Evolutionary conservation across 2,888 invertebrate genomes (phyloP).

Genomic region (Aleiodes testaceus): DNA sequence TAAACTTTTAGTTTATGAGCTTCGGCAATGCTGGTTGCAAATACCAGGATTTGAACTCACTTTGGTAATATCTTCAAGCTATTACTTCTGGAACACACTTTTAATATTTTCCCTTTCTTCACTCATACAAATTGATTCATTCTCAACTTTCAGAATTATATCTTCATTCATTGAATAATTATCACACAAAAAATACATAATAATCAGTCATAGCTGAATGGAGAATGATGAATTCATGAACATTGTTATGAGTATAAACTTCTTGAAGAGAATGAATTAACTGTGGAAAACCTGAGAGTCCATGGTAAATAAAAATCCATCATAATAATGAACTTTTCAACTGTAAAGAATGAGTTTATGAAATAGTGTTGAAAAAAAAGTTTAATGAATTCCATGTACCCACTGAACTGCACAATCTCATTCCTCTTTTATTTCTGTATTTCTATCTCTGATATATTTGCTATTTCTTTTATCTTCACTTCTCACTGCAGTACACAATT

Average conservation of each 20-base stretch:
- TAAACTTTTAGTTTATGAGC: slow-evolving; percentile 32
- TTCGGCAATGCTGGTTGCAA: slow-evolving; percentile 20
- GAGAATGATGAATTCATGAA: no score
- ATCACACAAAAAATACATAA: background rate
- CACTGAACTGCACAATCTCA: background rate
- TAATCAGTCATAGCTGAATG: background rate
- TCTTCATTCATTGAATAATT: background rate
- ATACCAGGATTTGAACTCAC: slow-evolving; percentile 20
- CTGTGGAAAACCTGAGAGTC: no score
- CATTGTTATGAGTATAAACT: no score
- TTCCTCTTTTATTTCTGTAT: background rate
- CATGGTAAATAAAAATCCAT: background rate
- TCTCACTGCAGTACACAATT: slow-evolving; percentile 11
- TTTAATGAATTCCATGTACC: background rate
- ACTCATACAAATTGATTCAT: slow-evolving; percentile 23
- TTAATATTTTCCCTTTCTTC: background rate
- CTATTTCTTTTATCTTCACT: slow-evolving; percentile 35
- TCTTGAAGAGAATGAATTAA: no score
- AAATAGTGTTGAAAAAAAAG: background rate
- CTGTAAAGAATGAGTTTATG: background rate
- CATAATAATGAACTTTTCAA: background rate
- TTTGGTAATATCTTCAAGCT: slow-evolving; percentile 13
- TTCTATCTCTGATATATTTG: background rate
- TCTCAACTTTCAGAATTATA: slow-evolving; percentile 1
- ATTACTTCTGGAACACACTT: slow-evolving; percentile 7